A percentile compares a stretch with the other conserved stretches of the same genome.
Conservation (phyloP, 2,113 vertebrate genomes). For the Hymenochirus boettgeri region DNA sequence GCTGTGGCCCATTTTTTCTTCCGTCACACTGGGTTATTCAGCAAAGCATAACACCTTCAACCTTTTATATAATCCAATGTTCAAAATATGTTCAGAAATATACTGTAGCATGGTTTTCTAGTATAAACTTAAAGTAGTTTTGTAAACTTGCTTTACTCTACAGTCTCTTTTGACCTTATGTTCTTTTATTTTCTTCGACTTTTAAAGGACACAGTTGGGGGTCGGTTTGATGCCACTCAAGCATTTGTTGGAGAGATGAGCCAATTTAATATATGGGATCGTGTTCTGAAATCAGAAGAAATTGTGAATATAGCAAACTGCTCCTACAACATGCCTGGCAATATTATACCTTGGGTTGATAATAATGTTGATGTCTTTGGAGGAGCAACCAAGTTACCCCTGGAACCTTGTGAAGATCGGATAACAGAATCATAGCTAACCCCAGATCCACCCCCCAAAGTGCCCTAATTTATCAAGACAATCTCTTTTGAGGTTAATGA, state of each 20-base stretch:
- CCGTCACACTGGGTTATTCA: no score
- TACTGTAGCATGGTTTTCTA: no score
- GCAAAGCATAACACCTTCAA: no score
- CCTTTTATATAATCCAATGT: no score
- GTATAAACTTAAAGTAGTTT: no score
- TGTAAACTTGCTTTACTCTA: no score
- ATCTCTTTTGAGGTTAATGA: slow-evolving; percentile 46
- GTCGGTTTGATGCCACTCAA: slow-evolving; percentile 94
- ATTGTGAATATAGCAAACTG: slow-evolving; percentile 93
- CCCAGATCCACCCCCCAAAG: slow-evolving; percentile 32
- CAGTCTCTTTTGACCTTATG: background rate
- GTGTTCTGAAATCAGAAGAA: slow-evolving; percentile 84
- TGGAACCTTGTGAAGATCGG: slow-evolving; percentile 92
- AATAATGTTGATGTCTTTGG: slow-evolving; percentile 91
- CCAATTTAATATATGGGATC: slow-evolving; percentile 98
- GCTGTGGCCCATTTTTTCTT: no score
- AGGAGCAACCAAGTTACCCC: slow-evolving; percentile 84
- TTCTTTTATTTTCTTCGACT: slow-evolving; percentile 34
- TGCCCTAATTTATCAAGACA: slow-evolving; percentile 51
- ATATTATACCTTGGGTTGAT: slow-evolving; percentile 93
- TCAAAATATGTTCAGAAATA: no score
- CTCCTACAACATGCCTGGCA: slow-evolving; percentile 93
- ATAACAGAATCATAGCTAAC: slow-evolving; percentile 82
- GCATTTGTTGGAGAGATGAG: slow-evolving; percentile 96
- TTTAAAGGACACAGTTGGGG: slow-evolving; percentile 86